These are phyloP conservation scores for Berghia stephanieae DNA, from an alignment of 1,140 invertebrate genomes.

Conservation along the genomic window DNA sequence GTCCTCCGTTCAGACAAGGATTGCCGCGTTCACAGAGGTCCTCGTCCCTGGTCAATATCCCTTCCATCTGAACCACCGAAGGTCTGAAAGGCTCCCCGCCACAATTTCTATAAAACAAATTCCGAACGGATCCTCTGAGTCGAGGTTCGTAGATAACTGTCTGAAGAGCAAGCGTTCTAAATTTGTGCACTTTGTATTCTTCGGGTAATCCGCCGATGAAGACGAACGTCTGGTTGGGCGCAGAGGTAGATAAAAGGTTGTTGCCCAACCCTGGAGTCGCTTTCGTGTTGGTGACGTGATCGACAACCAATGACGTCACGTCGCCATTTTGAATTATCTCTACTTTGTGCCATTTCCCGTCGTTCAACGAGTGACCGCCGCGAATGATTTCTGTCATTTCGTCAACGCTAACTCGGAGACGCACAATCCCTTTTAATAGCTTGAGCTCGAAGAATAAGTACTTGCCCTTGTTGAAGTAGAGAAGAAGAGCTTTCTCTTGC, in stretches of 20 bases:
- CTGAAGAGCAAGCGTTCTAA: conserved; percentile 44
- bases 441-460: background rate
- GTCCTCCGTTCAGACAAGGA: conserved; percentile 91
- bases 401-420: background rate
- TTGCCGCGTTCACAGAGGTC: conserved; percentile 87
- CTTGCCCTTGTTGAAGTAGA: background rate
- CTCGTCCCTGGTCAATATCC: conserved; percentile 72
- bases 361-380: conserved; percentile 45
- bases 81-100: conserved; percentile 42
- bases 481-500: background rate
- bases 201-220: conserved; percentile 56
- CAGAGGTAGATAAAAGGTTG: conserved; percentile 1
- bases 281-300: conserved; percentile 57
- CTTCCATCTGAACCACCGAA: conserved; percentile 52
- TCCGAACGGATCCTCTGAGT: conserved; percentile 54
- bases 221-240: conserved; percentile 40
- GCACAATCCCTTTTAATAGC: background rate
- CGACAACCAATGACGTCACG: conserved; percentile 50
- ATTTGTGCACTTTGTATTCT: conserved; percentile 67
- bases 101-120: conserved; percentile 57
- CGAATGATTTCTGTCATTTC: too few relatives aligned
- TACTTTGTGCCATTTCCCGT: conserved; percentile 53
- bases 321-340: conserved; percentile 45
- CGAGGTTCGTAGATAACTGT: conserved; percentile 50
- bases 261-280: conserved; percentile 53